Base-by-base conservation (phyloP, 1,140 invertebrate genomes). In the Oedothorax gibbosus region DNA sequence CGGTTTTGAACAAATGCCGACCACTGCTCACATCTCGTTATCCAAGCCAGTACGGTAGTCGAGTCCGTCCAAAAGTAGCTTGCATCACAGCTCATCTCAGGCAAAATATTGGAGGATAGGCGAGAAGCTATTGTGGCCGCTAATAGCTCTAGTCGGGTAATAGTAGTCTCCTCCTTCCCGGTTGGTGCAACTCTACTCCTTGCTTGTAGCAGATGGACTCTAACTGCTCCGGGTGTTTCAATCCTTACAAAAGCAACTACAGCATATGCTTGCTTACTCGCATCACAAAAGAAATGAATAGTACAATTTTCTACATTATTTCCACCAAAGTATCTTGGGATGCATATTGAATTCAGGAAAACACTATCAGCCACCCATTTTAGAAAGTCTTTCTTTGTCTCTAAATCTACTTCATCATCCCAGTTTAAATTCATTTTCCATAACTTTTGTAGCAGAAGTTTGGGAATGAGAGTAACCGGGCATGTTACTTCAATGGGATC, bases 121-220 rank as follows among this genome's bases (percentile, higher is more conserved):
- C 68, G 20, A 54, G 69, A 56, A 51, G 62, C 15, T 35, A 86
- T 86, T 56, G 65, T 81, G 7, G 53, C 51, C 65, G 35, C 62
- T 14, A 79, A 54, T 35, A 86, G 68, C 60, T 80, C 60, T 57
- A 73, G 8, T 69, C 56, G 80, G 20, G 72, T 15, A 6, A 75
- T 86, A 66, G 49, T 75, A 11, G 49, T 85, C n/a, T 73, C 54
- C 35, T 72, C 60, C 65, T 80, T 86, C 18, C 85, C 21, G 20
- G 14, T 56, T 77, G 54, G 35, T n/a, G 69, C 50, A 54, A 69
- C 18, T 85, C 87, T 81, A 54, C 56, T 60, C 57, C 62, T 65
- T 71, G 78, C 81, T 83, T 73, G 0, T 69, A 83, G 50, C 79
- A 85, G 35, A 12, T 60, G 83, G 77, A 65, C 85, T 85, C 65